These are phyloP conservation scores for Ageneiosus marmoratus DNA, from an alignment of 2,113 vertebrate species.

Conservation along the genomic window DNA sequence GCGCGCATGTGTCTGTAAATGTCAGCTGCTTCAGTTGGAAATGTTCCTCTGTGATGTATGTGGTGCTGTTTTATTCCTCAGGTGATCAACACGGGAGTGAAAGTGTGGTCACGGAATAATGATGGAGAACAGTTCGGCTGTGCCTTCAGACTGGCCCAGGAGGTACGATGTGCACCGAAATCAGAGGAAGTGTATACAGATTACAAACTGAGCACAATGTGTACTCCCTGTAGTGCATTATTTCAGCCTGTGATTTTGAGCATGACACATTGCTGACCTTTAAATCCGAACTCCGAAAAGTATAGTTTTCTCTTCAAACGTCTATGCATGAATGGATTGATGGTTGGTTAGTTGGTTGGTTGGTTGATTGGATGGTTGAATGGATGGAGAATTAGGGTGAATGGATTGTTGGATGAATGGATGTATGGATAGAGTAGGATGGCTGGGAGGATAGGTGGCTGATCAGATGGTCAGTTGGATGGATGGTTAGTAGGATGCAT, in stretches of 20 bases:
- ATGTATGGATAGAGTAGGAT: no score
- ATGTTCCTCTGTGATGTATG: slow-evolving; percentile 3
- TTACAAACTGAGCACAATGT: background rate
- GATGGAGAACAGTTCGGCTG: slow-evolving; percentile 93
- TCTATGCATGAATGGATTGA: no score
- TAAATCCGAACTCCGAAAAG: no score
- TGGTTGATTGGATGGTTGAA: no score
- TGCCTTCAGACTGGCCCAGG: slow-evolving; percentile 93
- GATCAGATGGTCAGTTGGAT: no score
- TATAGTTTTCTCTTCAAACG: background rate
- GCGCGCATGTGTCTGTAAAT: background rate
- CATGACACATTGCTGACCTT: background rate
- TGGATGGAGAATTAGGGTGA: no score
- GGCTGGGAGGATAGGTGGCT: no score
- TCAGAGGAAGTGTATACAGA: background rate
- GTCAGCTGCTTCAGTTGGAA: slow-evolving; percentile 17
- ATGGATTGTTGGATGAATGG: no score
- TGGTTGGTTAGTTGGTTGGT: no score
- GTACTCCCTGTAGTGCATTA: background rate
- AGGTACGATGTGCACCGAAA: slow-evolving; percentile 72
- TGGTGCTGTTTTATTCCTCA: slow-evolving; percentile 57
- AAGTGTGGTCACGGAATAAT: slow-evolving; percentile 93
- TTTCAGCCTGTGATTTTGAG: background rate
- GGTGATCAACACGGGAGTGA: slow-evolving; percentile 97
- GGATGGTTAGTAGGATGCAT: no score